A percentile compares a stretch with the other conserved stretches of the same genome.
These are phyloP conservation scores for Sapajus apella DNA, from an alignment of 2,113 vertebrate genomes.

Conservation along the genomic window DNA sequence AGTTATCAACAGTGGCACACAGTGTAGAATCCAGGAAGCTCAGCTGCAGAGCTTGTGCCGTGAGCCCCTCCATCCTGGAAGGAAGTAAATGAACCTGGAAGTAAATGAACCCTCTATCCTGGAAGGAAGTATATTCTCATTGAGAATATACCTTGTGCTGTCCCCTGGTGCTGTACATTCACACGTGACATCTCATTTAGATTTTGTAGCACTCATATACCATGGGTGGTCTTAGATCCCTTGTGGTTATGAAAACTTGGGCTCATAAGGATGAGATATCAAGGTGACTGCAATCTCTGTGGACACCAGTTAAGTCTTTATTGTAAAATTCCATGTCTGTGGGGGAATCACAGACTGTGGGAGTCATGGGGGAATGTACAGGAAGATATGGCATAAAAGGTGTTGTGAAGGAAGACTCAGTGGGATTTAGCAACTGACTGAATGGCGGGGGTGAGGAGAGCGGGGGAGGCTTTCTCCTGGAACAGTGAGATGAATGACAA, in stretches of 20 bases:
- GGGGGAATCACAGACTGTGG: conserved; percentile 36
- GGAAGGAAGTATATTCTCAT: not conserved
- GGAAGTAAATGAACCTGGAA: not conserved
- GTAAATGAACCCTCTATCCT: not conserved
- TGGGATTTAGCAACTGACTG: conserved; percentile 48
- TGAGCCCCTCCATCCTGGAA: not conserved
- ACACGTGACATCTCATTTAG: not conserved
- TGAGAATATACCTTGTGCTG: not conserved
- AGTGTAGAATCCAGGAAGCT: not conserved
- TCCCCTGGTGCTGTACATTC: not conserved
- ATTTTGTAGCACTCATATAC: not conserved
- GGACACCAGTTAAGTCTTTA: not conserved
- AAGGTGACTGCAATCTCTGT: not conserved
- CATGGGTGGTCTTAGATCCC: not conserved
- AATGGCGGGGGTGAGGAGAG: conserved; percentile 47
- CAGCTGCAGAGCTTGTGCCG: not conserved
- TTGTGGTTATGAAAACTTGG: not conserved
- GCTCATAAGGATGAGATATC: not conserved
- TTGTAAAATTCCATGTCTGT: not conserved
- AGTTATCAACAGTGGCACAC: not conserved
- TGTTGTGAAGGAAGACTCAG: conserved; percentile 45
- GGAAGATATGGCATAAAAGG: conserved; percentile 19
- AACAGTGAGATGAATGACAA: conserved; percentile 51
- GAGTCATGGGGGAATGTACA: not conserved
- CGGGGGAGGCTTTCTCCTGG: conserved; percentile 39